Percentiles rank a stretch among this genome's conserved stretches.
phyloP scores from a whole-genome alignment of 2,888 invertebrate genomes.

The Limenitis camilla region DNA sequence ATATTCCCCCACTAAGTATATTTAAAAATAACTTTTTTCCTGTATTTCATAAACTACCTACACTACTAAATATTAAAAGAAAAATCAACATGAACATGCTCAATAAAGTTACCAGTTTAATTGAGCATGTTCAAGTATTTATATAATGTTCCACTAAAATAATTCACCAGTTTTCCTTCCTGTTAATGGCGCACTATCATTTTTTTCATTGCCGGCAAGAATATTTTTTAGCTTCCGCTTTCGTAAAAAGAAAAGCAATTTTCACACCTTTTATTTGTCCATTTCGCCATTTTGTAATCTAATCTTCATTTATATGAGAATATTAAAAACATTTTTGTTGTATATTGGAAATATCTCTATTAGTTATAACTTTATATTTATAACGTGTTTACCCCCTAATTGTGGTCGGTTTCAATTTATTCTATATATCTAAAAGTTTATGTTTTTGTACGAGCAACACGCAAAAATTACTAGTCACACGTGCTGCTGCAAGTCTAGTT shows the following conservation, averaged over 20 bases:
- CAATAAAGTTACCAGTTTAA: neutral
- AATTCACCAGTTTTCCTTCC: constrained; percentile 7
- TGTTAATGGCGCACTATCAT: constrained; percentile 16
- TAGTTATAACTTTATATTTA: no score
- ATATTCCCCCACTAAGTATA: no score
- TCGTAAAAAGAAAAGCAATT: constrained; percentile 15
- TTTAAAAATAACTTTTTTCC: no score
- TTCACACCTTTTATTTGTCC: constrained; percentile 9
- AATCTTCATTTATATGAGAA: neutral
- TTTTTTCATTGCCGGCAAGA: constrained; percentile 15
- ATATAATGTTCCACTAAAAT: constrained; percentile 2
- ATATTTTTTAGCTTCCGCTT: constrained; percentile 12
- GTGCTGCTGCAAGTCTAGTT: no score
- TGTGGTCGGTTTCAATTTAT: no score
- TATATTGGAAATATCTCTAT: no score
- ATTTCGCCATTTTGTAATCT: neutral
- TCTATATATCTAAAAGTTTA: no score
- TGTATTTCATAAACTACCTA: neutral
- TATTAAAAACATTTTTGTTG: neutral
- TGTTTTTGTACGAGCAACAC: no score
- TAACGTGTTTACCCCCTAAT: no score
- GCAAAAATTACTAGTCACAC: no score
- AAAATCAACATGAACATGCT: neutral
- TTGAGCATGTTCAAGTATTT: neutral
- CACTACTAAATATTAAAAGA: neutral